These are phyloP conservation scores for Patiria pectinifera DNA, from an alignment of 53 echinoderm and acorn worm genomes.

Conservation along the genomic window DNA sequence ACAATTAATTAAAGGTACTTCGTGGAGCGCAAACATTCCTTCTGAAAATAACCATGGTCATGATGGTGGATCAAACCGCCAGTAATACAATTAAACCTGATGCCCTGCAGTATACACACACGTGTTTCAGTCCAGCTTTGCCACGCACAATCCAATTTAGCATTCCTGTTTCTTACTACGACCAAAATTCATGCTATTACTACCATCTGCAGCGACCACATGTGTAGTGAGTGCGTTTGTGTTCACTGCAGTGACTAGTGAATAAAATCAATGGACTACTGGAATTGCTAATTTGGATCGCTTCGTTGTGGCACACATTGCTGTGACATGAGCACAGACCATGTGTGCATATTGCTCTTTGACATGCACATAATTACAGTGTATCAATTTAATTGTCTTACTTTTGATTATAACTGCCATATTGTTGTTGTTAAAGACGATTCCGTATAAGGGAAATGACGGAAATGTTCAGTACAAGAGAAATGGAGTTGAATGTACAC, in stretches of 20 bases:
- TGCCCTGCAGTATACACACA: background rate
- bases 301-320: background rate
- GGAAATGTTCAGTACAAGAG: no score
- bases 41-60: no score
- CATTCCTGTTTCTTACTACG: no score
- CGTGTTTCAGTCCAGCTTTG: background rate
- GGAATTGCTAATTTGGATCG: background rate
- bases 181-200: background rate
- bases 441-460: no score
- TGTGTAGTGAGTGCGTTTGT: background rate
- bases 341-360: background rate
- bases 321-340: background rate
- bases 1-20: no score
- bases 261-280: constrained; percentile 2
- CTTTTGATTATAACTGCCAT: no score
- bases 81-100: background rate
- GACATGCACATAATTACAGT: no score
- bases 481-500: no score
- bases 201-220: background rate
- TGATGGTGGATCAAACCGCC: background rate
- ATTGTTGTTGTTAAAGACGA: no score
- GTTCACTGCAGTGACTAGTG: background rate
- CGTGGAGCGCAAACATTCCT: no score
- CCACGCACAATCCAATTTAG: background rate
- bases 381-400: no score